Base-by-base conservation (phyloP, 2,113 vertebrate genomes). In the Scalopus aquaticus region DNA sequence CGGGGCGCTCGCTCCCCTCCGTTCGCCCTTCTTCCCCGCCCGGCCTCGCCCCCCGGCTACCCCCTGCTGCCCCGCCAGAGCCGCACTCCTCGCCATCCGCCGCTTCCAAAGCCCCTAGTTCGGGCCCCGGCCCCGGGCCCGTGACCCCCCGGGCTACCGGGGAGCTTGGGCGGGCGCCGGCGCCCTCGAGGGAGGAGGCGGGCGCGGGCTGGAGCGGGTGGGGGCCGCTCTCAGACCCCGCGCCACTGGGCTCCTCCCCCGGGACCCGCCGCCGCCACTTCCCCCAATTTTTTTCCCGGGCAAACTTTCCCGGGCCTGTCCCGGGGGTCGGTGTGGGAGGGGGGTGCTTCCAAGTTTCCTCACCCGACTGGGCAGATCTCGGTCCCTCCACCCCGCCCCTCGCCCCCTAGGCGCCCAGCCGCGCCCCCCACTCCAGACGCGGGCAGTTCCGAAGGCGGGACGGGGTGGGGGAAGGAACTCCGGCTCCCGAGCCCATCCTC, bases 271-370 rank as follows among this genome's bases (percentile, higher is more conserved):
- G 85, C 70, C 28, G 70, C 85, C 70, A 62, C 96, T 93, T 97
- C 69, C 82, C 93, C 80, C 69, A 20, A 62, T 74, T 70, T 83
- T 62, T 80, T 70, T 95, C 89, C 79, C 6, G 46, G 94, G 78
- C 90, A 97, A 97, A 97, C 96, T 97, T 97, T 97, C 90, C 77
- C 26, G 54, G 94, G 92, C 95, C 83, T 0, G 80, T 77, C 84
- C 89, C 51, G 58, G 95, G 96, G 96, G 96, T 92, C 84, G 72
- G 32, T 0, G 16, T 39, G 56, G 73, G 90, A 93, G 69, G 94
- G 90, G 94, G 94, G 84, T 26, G 74, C 69, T 49, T 56, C 37
- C 37, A 95, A 97, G 96, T 96, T 96, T 97, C 90, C 96, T 82
- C 73, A 32, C 9, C 46, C 0, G 81, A 85, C 92, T 26, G 67